Evolutionary conservation across 2,888 invertebrate genomes (phyloP).

Genomic region (Invenusta paracnida): DNA sequence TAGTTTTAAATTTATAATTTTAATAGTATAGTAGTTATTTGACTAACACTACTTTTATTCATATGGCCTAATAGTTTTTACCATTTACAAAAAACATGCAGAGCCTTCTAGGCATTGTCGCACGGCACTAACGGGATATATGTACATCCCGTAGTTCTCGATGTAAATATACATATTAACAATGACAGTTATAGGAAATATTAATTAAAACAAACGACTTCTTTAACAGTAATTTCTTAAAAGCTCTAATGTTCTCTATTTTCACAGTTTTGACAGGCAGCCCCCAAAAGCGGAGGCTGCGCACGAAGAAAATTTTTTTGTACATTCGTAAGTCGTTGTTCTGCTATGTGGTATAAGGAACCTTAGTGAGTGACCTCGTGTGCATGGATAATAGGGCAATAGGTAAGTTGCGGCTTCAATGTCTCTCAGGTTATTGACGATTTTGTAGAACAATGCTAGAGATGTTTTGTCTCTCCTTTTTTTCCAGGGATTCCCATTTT

Average conservation of each 20-base stretch:
- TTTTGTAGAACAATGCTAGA: neutral
- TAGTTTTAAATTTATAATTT: no score
- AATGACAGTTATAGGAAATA: neutral
- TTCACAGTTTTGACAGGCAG: no score
- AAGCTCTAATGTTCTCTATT: neutral
- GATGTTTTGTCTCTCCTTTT: neutral
- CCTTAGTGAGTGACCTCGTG: neutral
- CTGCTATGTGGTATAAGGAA: neutral
- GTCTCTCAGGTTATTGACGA: neutral
- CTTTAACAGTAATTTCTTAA: neutral
- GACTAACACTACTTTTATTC: no score
- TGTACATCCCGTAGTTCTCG: neutral
- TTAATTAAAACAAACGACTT: neutral
- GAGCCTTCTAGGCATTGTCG: no score
- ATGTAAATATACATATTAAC: no score
- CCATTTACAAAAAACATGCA: no score
- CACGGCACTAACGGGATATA: neutral
- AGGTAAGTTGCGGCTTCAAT: neutral
- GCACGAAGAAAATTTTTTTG: no score
- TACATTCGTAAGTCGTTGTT: neutral
- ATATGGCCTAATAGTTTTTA: no score
- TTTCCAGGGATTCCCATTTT: neutral
- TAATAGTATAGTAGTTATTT: no score
- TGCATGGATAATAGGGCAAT: neutral
- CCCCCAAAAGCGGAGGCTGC: no score